Base-by-base conservation (phyloP, 1,140 invertebrate species). In the Micrasema longulum region DNA sequence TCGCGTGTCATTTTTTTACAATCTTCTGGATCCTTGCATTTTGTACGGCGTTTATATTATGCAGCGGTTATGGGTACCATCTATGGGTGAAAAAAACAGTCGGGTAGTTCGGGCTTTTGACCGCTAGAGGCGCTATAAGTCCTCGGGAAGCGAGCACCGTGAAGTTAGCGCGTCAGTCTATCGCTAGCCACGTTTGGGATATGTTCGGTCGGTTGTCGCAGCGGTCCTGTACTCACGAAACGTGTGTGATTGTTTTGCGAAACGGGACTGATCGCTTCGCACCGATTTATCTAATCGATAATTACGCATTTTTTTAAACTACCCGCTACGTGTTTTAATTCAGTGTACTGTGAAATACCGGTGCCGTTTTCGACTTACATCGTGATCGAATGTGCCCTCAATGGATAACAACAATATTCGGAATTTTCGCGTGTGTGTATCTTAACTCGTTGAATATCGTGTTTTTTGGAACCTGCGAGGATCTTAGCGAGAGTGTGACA, bases 341-440 rank as follows among this genome's bases (percentile, higher is more conserved):
- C 1, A 68, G 65, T 68, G 65, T 68, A 68, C 48, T 68, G 65
- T 68, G 65, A 53, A 68, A 52, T 68, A 68, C 48, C 65, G 63
- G 63, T 66, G 26, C 26, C 23, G 45, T 50, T 50, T 20, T 45
- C 65, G 35, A 36, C 48, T 55, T 68, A 68, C 52, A 38, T 41
- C 26, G 48, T 68, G 65, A 55, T 52, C 36, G 38, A 26, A 68
- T 68, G 65, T 68, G 65, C 65, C 65, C 48, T 36, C 53, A 52
- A 68, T 68, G 65, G 65, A 68, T 68, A 68, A 68, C 65, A 68
- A 68, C 65, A 68, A 52, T 68, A 55, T 68, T 66, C 48, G 64
- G 64, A 66, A 31, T 66, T 52, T 50, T 68, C 35, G 47, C 65
- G 65, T 68, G 65, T 68, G 65, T 68, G 53, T 68, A 68, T 68